Percentiles rank a stretch among this genome's conserved stretches.
These are phyloP conservation scores for Drosophila borealis DNA, from an alignment of 2,888 invertebrate genomes.

Conservation along the genomic window DNA sequence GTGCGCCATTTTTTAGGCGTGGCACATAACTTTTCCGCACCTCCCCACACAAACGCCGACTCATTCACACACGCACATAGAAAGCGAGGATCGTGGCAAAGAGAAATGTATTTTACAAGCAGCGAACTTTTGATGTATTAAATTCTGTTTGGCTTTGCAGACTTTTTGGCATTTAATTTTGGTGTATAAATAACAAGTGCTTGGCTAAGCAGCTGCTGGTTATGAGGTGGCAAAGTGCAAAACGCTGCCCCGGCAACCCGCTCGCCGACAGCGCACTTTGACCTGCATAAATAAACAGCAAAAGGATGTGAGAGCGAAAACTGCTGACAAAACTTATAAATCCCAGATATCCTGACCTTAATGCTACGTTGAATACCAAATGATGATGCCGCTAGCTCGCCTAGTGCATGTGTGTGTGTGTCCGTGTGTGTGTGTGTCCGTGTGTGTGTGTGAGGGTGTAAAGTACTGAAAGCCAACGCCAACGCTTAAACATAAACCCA, in stretches of 20 bases:
- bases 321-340: slow-evolving; percentile 81
- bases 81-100: slow-evolving; percentile 25
- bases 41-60: not conserved
- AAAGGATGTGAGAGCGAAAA: slow-evolving; percentile 61
- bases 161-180: slow-evolving; percentile 46
- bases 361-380: slow-evolving; percentile 80
- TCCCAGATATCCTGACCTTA: slow-evolving; percentile 82
- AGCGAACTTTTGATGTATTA: slow-evolving; percentile 36
- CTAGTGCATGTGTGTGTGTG: slow-evolving; percentile 28
- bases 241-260: slow-evolving; percentile 10
- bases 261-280: slow-evolving; percentile 14
- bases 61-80: not conserved
- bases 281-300: slow-evolving; percentile 70
- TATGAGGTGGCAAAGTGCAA: slow-evolving; percentile 75
- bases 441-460: slow-evolving; percentile 11
- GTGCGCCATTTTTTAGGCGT: slow-evolving; percentile 52
- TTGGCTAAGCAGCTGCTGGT: slow-evolving; percentile 49
- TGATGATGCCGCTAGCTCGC: slow-evolving; percentile 61
- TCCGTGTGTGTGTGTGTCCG: slow-evolving; percentile 14
- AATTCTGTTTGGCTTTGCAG: slow-evolving; percentile 22
- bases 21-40: slow-evolving; percentile 49
- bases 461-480: slow-evolving; percentile 54
- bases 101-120: slow-evolving; percentile 32
- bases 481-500: slow-evolving; percentile 64
- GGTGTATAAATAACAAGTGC: slow-evolving; percentile 58